Evolutionary conservation across 2,113 vertebrate species (phyloP).

Genomic region (Cochlearius cochlearius): DNA sequence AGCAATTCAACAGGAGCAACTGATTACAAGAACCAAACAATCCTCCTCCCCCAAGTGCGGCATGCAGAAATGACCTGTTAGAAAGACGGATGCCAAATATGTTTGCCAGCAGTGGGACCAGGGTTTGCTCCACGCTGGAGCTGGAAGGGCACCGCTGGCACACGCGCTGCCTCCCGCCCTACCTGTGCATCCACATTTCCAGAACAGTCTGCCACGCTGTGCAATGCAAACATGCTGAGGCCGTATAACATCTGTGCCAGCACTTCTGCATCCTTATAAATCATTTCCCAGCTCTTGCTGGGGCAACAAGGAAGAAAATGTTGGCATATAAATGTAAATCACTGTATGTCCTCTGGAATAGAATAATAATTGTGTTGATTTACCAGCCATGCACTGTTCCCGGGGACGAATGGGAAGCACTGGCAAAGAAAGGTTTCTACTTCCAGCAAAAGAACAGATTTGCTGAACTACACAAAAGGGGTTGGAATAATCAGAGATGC

Average conservation of each 20-base stretch:
- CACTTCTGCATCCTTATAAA: conserved; percentile 67
- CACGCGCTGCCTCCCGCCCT: neutral
- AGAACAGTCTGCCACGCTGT: neutral
- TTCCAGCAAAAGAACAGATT: conserved; percentile 17
- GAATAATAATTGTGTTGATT: conserved; percentile 71
- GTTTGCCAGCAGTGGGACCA: neutral
- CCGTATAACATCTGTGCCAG: conserved; percentile 63
- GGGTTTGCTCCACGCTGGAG: neutral
- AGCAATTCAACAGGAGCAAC: conserved; percentile 55
- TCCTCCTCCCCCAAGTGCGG: neutral
- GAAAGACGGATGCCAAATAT: conserved; percentile 40
- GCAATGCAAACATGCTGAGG: conserved; percentile 45
- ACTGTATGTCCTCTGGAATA: conserved; percentile 64
- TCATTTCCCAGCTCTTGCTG: conserved; percentile 69
- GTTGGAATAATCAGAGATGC: conserved; percentile 14
- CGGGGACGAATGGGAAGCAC: neutral
- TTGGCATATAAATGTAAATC: conserved; percentile 72
- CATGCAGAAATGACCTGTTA: conserved; percentile 33
- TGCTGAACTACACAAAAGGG: conserved; percentile 6
- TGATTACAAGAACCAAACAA: conserved; percentile 55
- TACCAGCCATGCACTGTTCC: conserved; percentile 49
- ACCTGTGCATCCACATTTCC: neutral
- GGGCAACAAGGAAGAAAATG: conserved; percentile 56
- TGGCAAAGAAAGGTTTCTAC: neutral
- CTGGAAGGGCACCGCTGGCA: neutral